Evolutionary conservation across 1,140 invertebrate genomes (phyloP).

Genomic region (Drosophila sproati): DNA sequence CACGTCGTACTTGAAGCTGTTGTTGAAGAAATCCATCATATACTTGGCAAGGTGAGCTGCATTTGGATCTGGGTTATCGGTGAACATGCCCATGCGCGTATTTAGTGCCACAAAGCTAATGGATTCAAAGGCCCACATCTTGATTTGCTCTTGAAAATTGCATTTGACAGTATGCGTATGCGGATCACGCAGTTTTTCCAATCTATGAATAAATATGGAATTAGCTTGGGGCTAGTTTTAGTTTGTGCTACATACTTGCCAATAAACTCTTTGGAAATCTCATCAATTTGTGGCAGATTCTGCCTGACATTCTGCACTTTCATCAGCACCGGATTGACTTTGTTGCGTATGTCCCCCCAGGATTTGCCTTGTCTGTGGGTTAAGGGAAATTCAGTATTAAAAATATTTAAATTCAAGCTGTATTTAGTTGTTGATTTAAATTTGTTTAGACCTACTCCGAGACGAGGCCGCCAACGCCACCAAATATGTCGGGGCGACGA

Average conservation of each 20-base stretch:
- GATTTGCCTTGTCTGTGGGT: slow-evolving; percentile 59
- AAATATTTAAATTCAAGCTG: neutral
- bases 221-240: neutral
- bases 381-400: neutral
- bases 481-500: slow-evolving; percentile 67
- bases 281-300: slow-evolving; percentile 63
- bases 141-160: slow-evolving; percentile 87
- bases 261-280: slow-evolving; percentile 67
- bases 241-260: slow-evolving; percentile 45
- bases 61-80: slow-evolving; percentile 85
- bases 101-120: slow-evolving; percentile 89
- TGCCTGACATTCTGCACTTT: slow-evolving; percentile 71
- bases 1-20: slow-evolving; percentile 87
- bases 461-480: slow-evolving; percentile 64
- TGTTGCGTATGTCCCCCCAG: slow-evolving; percentile 71
- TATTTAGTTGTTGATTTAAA: neutral
- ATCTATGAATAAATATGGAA: slow-evolving; percentile 73
- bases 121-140: slow-evolving; percentile 90
- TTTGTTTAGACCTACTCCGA: slow-evolving; percentile 51
- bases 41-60: slow-evolving; percentile 86
- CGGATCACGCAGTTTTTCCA: slow-evolving; percentile 85
- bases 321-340: slow-evolving; percentile 75
- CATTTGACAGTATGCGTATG: slow-evolving; percentile 86
- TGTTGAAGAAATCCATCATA: slow-evolving; percentile 86
- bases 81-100: slow-evolving; percentile 66